Conservation (phyloP, 2,113 vertebrate genomes). For the Progne subis region DNA sequence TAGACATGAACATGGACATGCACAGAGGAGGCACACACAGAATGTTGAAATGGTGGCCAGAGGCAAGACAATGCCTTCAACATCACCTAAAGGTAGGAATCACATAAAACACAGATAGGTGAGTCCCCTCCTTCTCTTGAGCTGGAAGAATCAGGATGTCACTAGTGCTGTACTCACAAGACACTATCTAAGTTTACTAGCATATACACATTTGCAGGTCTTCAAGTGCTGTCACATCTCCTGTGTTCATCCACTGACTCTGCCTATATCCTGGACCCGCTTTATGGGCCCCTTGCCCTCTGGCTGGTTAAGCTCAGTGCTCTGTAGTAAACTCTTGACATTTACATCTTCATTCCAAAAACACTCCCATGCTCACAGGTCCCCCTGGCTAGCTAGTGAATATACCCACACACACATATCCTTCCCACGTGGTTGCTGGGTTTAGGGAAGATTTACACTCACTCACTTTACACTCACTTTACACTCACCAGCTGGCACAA, state of each 20-base stretch:
- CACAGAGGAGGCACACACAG: accelerated
- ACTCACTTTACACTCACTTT: too few relatives aligned
- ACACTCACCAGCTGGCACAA: neutral
- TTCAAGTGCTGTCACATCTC: accelerated
- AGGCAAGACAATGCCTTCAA: accelerated
- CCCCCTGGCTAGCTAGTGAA: neutral
- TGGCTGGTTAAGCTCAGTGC: neutral
- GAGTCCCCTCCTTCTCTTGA: neutral
- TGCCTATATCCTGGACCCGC: neutral
- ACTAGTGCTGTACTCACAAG: too few relatives aligned
- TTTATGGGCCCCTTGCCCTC: neutral
- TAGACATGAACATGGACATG: accelerated
- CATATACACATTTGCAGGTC: accelerated
- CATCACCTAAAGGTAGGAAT: neutral
- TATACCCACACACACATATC: neutral
- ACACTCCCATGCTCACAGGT: neutral
- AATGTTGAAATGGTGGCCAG: neutral
- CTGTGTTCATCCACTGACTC: neutral
- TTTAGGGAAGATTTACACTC: neutral
- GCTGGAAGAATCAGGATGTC: neutral
- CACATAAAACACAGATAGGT: accelerated
- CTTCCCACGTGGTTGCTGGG: accelerated
- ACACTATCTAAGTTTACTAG: neutral
- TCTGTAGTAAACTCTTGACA: neutral
- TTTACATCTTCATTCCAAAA: neutral